A percentile compares a stretch with the other conserved stretches of the same genome.
Conservation (phyloP, 2,888 invertebrate genomes). For the Cheilosia grossa region DNA sequence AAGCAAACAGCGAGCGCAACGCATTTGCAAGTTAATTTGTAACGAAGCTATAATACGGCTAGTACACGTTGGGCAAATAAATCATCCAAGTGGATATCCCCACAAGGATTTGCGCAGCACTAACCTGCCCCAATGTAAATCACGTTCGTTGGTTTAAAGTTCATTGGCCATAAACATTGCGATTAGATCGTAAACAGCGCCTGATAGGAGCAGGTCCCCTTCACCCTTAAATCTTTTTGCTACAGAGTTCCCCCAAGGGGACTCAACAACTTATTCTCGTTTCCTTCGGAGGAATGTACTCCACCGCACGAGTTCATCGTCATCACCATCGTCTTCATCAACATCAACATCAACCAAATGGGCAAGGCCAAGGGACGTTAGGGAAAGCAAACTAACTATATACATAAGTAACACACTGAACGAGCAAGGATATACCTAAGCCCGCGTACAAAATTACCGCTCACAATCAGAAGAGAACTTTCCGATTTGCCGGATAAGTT, state of each 20-base stretch:
- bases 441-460: conserved; percentile 33
- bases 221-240: neutral
- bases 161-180: conserved; percentile 63
- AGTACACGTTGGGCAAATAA: conserved; percentile 55
- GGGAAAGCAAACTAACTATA: conserved; percentile 22
- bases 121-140: conserved; percentile 69
- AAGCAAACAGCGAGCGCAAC: conserved; percentile 17
- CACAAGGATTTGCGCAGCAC: conserved; percentile 21
- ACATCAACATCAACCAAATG: conserved; percentile 42
- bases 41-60: conserved; percentile 1
- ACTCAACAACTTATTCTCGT: conserved; percentile 25
- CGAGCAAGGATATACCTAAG: conserved; percentile 18
- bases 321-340: conserved; percentile 49
- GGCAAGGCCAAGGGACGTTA: conserved; percentile 37
- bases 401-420: conserved; percentile 39
- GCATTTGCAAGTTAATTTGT: conserved; percentile 45
- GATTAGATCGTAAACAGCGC: conserved; percentile 38
- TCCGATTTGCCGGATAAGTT: conserved; percentile 57
- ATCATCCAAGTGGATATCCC: conserved; percentile 16
- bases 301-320: conserved; percentile 50
- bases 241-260: conserved; percentile 12
- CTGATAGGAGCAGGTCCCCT: conserved; percentile 44
- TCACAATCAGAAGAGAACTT: conserved; percentile 68
- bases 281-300: conserved; percentile 34
- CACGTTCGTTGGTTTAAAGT: conserved; percentile 65